Percentiles rank a stretch among this genome's conserved stretches.
Conservation (phyloP, 2,797 vertebrate genomes). For the Lutjanus argentimaculatus region DNA sequence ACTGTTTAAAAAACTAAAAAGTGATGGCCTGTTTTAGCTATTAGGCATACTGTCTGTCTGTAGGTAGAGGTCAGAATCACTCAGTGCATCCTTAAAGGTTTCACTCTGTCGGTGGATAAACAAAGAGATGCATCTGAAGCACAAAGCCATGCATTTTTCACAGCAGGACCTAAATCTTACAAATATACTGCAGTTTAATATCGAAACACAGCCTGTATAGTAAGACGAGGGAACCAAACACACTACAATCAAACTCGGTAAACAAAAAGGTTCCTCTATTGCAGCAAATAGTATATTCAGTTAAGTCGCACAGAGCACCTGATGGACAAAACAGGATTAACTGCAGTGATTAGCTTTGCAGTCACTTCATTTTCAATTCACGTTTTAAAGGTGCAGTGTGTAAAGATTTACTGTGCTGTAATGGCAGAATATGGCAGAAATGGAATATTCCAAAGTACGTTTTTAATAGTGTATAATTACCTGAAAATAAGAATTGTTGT, state of each 20-base stretch:
- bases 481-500: too few relatives aligned
- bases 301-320: conserved; percentile 53
- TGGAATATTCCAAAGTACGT: too few relatives aligned
- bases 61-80: conserved; percentile 43
- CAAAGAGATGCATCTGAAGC: conserved; percentile 53
- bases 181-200: conserved; percentile 51
- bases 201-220: conserved; percentile 53
- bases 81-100: conserved; percentile 37
- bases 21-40: conserved; percentile 24
- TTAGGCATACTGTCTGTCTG: conserved; percentile 27
- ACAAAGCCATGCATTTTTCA: conserved; percentile 80
- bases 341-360: conserved; percentile 26
- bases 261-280: conserved; percentile 65
- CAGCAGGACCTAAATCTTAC: conserved; percentile 67
- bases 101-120: conserved; percentile 28
- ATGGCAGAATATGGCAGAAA: too few relatives aligned
- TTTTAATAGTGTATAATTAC: too few relatives aligned
- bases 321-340: conserved; percentile 1
- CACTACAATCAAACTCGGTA: conserved; percentile 68
- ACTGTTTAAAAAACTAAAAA: conserved; percentile 11
- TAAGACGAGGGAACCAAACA: conserved; percentile 63
- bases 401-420: too few relatives aligned
- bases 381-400: not conserved
- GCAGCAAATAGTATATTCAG: conserved; percentile 56
- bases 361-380: conserved; percentile 37